A percentile compares a stretch with the other conserved stretches of the same genome.
phyloP scores from a whole-genome alignment of 2,113 vertebrate genomes.

The Oreochromis niloticus region DNA sequence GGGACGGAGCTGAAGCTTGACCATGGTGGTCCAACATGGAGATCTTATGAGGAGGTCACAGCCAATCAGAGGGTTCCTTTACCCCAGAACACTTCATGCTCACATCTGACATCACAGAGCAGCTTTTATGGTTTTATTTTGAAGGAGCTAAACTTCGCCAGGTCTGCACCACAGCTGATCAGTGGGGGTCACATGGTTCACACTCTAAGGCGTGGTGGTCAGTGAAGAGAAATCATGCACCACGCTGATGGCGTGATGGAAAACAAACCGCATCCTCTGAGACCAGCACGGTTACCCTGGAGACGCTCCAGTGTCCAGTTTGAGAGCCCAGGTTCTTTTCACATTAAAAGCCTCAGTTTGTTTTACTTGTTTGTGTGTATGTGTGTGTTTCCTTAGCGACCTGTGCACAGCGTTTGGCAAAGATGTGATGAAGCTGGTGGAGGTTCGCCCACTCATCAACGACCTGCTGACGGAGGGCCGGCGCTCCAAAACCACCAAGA shows the following conservation, averaged over 20 bases:
- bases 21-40: neutral
- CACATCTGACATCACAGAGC: neutral
- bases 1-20: neutral
- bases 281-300: neutral
- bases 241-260: conserved; percentile 22
- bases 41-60: neutral
- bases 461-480: conserved; percentile 95
- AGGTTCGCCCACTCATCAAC: conserved; percentile 92
- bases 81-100: neutral
- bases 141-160: neutral
- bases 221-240: conserved; percentile 21
- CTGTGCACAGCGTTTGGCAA: conserved; percentile 96
- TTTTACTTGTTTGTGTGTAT: neutral
- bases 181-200: neutral
- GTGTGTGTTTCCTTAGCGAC: conserved; percentile 70
- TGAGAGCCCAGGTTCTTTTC: neutral
- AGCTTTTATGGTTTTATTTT: neutral
- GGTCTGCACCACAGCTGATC: neutral
- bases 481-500: conserved; percentile 93
- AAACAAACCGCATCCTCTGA: neutral
- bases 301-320: neutral
- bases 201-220: neutral
- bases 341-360: neutral
- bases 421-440: conserved; percentile 96
- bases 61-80: neutral